Base-by-base conservation (phyloP, 2,797 vertebrate species). In the Hemibagrus guttatus region DNA sequence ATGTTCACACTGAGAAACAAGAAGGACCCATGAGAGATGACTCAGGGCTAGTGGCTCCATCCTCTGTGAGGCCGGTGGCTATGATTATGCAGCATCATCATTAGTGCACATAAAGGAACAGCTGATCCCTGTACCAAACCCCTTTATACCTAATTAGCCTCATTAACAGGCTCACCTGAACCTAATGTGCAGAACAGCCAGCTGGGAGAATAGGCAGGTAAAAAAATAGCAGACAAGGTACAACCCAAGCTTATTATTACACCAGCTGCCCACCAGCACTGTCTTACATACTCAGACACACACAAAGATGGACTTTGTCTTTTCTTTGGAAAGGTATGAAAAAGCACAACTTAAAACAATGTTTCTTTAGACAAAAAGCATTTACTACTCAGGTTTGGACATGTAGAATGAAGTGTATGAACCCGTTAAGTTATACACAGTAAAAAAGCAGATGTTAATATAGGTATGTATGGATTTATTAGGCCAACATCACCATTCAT, bases 121-220 rank as follows among this genome's bases (percentile, higher is more conserved):
- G 97, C 97, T 98, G 97, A 98, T 97, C 97, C 96, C 95, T 95
- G 94, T 92, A 92, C 95, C 95, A 96, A 94, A 95, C 86, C 96
- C 96, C 96, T 96, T 98, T 97, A 97, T 96, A 97, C 96, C 96
- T 97, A 98, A 97, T 98, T 99, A 98, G 96, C 97, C 96, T 96
- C 90, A 96, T 97, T 97, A 97, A 96, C 94, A 92, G 96, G 93
- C 95, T 95, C 93, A 94, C 95, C 94, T 95, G 95, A 95, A 96
- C 95, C 96, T 95, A 94, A 85, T 91, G 93, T 95, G 95, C 94
- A 95, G 95, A 93, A 87, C 92, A 90, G 93, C 92, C 93, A 96
- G 93, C 94, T 91, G 96, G 97, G 97, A 97, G 94, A 92, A 90
- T 91, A 96, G 93, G 94, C 95, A 89, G 90, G 90, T 90, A 88